These are phyloP conservation scores for Phylloscopus trochiloides DNA, from an alignment of 2,113 vertebrate genomes.

Conservation along the genomic window DNA sequence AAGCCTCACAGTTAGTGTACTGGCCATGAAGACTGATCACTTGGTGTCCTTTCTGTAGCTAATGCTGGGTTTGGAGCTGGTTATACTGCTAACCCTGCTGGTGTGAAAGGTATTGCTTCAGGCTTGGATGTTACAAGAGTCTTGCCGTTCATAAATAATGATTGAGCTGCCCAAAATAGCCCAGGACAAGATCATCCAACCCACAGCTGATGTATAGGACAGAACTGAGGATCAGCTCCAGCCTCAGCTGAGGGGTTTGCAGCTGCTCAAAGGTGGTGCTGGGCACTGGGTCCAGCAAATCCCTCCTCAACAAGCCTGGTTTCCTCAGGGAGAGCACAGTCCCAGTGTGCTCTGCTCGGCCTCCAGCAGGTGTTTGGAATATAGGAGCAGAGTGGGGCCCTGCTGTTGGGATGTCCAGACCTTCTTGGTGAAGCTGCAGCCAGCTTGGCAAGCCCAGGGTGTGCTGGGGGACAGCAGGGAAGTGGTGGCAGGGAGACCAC, in stretches of 20 bases:
- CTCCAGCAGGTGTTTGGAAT: background rate
- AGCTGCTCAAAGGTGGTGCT: background rate
- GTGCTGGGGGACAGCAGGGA: background rate
- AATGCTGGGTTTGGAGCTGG: background rate
- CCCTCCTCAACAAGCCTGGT: background rate
- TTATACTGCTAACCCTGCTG: background rate
- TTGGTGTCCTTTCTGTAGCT: background rate
- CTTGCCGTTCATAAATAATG: background rate
- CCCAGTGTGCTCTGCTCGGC: background rate
- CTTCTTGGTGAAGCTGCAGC: background rate
- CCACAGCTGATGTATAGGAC: background rate
- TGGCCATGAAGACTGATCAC: background rate
- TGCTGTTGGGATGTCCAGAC: background rate
- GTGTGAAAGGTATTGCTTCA: background rate
- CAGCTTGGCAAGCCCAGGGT: background rate
- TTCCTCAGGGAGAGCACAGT: background rate
- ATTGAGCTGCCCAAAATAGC: background rate
- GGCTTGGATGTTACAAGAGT: background rate
- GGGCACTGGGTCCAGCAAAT: background rate
- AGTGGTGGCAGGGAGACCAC: background rate
- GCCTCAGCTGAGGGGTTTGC: background rate
- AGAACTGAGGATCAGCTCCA: background rate
- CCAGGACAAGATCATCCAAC: background rate
- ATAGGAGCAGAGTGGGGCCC: no score
- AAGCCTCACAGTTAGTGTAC: background rate